Evolutionary conservation across 2,797 vertebrate species (phyloP).

Genomic region (Intellagama lesueurii): DNA sequence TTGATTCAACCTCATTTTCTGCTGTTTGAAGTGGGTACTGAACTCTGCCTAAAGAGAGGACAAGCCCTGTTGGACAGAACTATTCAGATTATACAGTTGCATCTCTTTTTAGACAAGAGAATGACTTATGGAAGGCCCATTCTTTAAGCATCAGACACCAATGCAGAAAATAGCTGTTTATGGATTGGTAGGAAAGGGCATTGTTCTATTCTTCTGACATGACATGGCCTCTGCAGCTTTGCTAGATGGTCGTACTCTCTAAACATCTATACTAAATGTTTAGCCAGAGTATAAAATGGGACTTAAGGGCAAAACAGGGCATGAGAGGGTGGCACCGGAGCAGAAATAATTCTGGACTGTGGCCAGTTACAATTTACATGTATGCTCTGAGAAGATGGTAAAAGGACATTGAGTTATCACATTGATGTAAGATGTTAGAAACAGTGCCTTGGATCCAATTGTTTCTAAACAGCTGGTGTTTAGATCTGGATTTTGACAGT

Average conservation of each 20-base stretch:
- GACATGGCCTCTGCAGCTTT: not conserved
- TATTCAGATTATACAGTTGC: not conserved
- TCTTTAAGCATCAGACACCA: not conserved
- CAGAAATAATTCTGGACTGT: not conserved
- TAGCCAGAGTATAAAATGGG: not conserved
- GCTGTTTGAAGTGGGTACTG: not conserved
- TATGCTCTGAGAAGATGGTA: not conserved
- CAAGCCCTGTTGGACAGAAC: not conserved
- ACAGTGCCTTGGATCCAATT: not conserved
- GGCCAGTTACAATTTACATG: slow-evolving; percentile 2
- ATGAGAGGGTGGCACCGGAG: not conserved
- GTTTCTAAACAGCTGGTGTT: not conserved
- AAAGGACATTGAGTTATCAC: not conserved
- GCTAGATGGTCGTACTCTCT: not conserved
- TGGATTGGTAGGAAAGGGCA: not conserved
- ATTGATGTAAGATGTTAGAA: not conserved
- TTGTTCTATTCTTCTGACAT: not conserved
- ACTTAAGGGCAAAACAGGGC: not conserved
- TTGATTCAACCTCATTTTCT: not conserved
- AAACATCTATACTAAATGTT: not conserved
- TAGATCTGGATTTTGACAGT: slow-evolving; percentile 21
- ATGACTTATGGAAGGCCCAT: not conserved
- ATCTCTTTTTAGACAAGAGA: not conserved
- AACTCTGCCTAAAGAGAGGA: not conserved
- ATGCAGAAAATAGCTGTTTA: not conserved